Conservation (phyloP, 2,113 vertebrate species). For the Spilogale gracilis region DNA sequence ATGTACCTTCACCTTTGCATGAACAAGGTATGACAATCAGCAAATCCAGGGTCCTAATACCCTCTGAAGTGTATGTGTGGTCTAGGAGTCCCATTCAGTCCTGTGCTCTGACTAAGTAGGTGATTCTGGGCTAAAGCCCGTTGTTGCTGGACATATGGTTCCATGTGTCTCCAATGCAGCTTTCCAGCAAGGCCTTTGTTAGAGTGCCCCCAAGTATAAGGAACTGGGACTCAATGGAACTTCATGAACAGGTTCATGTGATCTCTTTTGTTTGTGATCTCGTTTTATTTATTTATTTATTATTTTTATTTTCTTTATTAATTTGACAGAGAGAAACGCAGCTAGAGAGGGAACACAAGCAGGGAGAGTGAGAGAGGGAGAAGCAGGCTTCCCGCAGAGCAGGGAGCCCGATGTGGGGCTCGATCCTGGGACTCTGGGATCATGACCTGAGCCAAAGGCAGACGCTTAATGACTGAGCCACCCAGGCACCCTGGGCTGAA, state of each 20-base stretch:
- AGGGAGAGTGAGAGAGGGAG: not conserved
- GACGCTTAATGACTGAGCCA: not conserved
- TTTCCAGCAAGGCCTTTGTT: not conserved
- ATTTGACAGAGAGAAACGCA: too few species aligned
- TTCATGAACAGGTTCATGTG: not conserved
- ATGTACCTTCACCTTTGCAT: not conserved
- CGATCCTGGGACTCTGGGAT: not conserved
- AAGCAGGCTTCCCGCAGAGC: not conserved
- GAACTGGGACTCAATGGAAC: not conserved
- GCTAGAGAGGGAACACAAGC: not conserved
- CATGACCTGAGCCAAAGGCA: not conserved
- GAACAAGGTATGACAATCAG: not conserved
- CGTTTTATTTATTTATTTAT: not conserved
- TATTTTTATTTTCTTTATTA: too few species aligned
- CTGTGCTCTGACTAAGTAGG: not conserved
- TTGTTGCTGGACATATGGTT: not conserved
- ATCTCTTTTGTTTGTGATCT: not conserved
- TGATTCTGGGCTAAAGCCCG: not conserved
- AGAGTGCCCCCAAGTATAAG: not conserved
- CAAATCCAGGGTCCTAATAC: not conserved
- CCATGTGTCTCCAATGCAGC: not conserved
- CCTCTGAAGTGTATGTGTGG: fast-evolving
- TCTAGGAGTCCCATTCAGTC: not conserved
- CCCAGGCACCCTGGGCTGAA: not conserved
- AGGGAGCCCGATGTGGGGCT: not conserved